These are phyloP conservation scores for Melinopterus prodromus DNA, from an alignment of 2,888 invertebrate species.

Conservation along the genomic window DNA sequence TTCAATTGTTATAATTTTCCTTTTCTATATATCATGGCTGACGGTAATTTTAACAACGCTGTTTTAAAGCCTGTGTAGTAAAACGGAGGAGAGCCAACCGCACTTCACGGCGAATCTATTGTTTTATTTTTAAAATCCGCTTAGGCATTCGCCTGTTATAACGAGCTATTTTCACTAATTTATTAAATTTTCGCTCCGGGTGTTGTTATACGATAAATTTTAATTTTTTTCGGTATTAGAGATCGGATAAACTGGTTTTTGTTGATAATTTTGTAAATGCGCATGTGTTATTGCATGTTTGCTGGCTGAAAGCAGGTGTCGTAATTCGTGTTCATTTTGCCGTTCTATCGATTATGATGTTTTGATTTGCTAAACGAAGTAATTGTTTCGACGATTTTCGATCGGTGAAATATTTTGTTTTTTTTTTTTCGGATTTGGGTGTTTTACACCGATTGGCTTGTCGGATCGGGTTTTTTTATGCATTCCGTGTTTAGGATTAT, in stretches of 20 bases:
- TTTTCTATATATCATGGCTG: background rate
- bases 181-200: background rate
- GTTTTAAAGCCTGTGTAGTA: background rate
- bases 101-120: background rate
- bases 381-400: background rate
- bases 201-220: background rate
- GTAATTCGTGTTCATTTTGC: background rate
- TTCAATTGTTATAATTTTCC: background rate
- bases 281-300: background rate
- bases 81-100: too few relatives aligned
- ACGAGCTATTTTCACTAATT: background rate
- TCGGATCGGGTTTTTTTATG: background rate
- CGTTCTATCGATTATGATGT: slow-evolving; percentile 4
- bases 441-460: background rate
- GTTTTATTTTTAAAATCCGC: background rate
- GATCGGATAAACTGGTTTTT: background rate
- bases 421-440: slow-evolving; percentile 12
- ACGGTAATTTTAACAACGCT: background rate
- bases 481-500: background rate
- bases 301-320: background rate
- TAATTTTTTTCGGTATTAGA: background rate
- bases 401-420: background rate
- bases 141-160: background rate
- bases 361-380: background rate
- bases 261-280: background rate